A percentile compares a stretch with the other conserved stretches of the same genome.
Evolutionary conservation across 2,113 vertebrate species (phyloP).

Genomic region (Saccopteryx bilineata): DNA sequence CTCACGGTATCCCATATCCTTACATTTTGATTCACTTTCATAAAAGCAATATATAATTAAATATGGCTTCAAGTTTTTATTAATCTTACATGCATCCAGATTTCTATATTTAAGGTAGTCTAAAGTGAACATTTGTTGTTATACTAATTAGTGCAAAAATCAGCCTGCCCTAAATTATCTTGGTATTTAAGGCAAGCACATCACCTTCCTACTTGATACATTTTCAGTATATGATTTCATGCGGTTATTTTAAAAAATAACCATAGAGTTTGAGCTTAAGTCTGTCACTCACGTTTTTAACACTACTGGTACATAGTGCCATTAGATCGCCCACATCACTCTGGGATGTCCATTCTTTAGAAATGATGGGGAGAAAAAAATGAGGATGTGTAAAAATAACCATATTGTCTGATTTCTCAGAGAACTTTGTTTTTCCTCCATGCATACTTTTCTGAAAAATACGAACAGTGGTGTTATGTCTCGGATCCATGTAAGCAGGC

Average conservation of each 20-base stretch:
- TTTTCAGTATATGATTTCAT: background rate
- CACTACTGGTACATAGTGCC: constrained; percentile 47
- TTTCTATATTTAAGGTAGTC: constrained; percentile 63
- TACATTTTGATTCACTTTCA: constrained; percentile 68
- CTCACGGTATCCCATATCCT: constrained; percentile 28
- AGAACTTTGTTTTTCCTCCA: constrained; percentile 11
- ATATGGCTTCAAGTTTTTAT: constrained; percentile 54
- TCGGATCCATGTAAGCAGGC: constrained; percentile 41
- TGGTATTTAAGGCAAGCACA: background rate
- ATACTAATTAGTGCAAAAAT: constrained; percentile 51
- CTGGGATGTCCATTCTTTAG: constrained; percentile 66
- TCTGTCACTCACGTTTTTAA: constrained; percentile 59
- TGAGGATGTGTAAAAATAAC: constrained; percentile 63
- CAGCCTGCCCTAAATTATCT: constrained; percentile 49
- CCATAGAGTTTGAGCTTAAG: constrained; percentile 34
- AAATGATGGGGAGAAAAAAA: constrained; percentile 2
- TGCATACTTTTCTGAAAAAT: constrained; percentile 60
- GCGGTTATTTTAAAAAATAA: constrained; percentile 76
- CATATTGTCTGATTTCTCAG: constrained; percentile 60
- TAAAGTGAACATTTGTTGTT: constrained; percentile 65
- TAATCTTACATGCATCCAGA: constrained; percentile 47
- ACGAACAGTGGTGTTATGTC: constrained; percentile 61
- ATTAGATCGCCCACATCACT: constrained; percentile 43
- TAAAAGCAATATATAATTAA: constrained; percentile 58
- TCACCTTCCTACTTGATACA: constrained; percentile 65